Percentiles rank a stretch among this genome's conserved stretches.
Conservation (phyloP, 2,888 invertebrate species). For the Meta bourneti region DNA sequence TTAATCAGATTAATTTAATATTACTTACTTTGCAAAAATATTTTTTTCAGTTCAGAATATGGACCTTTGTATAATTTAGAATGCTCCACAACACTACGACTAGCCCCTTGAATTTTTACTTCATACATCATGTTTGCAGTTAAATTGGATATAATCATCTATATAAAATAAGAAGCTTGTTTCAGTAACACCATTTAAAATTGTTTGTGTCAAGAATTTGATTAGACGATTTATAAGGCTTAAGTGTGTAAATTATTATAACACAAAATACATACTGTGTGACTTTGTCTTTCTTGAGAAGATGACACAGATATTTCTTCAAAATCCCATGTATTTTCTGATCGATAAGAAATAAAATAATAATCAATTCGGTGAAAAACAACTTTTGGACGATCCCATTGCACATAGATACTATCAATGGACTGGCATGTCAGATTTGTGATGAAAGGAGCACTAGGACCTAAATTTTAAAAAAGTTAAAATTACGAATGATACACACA, state of each 20-base stretch:
- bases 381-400: slow-evolving; percentile 90
- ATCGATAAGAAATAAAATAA: slow-evolving; percentile 86
- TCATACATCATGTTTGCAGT: slow-evolving; percentile 87
- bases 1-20: neutral
- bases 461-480: slow-evolving; percentile 38
- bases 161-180: neutral
- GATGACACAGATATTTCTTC: slow-evolving; percentile 81
- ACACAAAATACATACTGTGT: slow-evolving; percentile 67
- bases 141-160: slow-evolving; percentile 83
- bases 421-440: slow-evolving; percentile 91
- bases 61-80: slow-evolving; percentile 85
- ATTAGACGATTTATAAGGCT: neutral
- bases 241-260: slow-evolving; percentile 9
- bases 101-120: slow-evolving; percentile 86
- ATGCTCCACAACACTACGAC: slow-evolving; percentile 85
- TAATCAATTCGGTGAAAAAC: slow-evolving; percentile 90
- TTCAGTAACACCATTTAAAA: too few species aligned
- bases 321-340: slow-evolving; percentile 82
- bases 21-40: slow-evolving; percentile 82
- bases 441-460: slow-evolving; percentile 90
- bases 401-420: slow-evolving; percentile 87
- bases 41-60: slow-evolving; percentile 85
- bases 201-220: neutral
- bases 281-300: slow-evolving; percentile 75
- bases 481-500: neutral